Conservation (phyloP, 1,140 invertebrate genomes). For the Diplogasteroides magnus region DNA sequence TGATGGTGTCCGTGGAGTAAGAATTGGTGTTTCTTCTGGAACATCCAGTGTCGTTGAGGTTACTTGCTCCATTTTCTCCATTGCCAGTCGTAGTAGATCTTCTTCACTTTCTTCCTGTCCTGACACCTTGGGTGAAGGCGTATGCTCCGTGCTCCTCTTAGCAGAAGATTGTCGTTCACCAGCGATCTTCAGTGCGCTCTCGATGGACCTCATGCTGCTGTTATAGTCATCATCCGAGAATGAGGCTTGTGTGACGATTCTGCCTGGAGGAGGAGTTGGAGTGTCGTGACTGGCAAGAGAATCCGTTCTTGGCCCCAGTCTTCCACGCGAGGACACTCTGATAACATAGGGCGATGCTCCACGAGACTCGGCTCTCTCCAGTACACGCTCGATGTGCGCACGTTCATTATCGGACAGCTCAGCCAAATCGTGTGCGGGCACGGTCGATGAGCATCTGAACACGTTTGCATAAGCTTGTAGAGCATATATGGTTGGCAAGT, state of each 20-base stretch:
- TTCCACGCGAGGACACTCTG: slow-evolving; percentile 1
- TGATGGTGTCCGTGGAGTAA: not conserved
- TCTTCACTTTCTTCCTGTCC: no score
- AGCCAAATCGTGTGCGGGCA: slow-evolving; percentile 29
- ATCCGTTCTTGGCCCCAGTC: slow-evolving; percentile 13
- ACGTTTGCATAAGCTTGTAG: no score
- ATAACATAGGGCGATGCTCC: slow-evolving; percentile 23
- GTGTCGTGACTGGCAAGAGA: slow-evolving; percentile 3
- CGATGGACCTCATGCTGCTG: not conserved
- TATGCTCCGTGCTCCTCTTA: not conserved
- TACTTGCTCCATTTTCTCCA: no score
- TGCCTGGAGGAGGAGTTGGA: slow-evolving; percentile 4
- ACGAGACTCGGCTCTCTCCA: slow-evolving; percentile 27
- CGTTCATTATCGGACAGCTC: slow-evolving; percentile 23
- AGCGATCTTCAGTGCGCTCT: not conserved
- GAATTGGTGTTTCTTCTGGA: not conserved
- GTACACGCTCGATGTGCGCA: slow-evolving; percentile 29
- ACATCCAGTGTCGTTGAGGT: not conserved
- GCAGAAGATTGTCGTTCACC: not conserved
- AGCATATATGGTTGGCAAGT: no score
- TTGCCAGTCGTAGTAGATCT: not conserved
- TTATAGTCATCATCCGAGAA: not conserved
- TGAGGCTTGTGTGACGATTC: not conserved
- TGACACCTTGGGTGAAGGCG: no score
- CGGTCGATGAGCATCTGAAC: slow-evolving; percentile 26